Base-by-base conservation (phyloP, 1,140 invertebrate genomes). In the Drosophila pseudoananassae region DNA sequence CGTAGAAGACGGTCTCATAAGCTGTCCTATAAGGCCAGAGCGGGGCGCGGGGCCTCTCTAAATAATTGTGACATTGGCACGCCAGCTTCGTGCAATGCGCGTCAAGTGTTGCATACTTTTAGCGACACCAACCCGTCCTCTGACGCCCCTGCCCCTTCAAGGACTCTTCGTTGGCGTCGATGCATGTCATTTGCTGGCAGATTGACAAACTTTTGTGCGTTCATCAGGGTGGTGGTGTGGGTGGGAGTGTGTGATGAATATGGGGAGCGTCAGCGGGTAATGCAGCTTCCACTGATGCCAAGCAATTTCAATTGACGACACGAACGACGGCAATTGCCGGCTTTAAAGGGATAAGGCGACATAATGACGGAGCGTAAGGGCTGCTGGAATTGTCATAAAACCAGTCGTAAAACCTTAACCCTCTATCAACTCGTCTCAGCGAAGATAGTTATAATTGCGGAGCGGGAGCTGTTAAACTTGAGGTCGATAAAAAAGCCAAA, bases 41-140 rank as follows among this genome's bases (percentile, higher is more conserved):
- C 14, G 36, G 25, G 3, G 23, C 15, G 25, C 6, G 14, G 23
- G 47, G 14, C 8, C 23, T 56, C 50, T 70, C 66, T 78, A 88
- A 88, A 88, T 88, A 88, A 88, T 88, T 88, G 83, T 88, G 83
- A 88, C 78, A 82, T 88, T 87, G 83, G 61, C 75, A 68, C 74
- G 73, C 76, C 74, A 77, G 61, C 60, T 54, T 45, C 71, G 45
- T 59, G 65, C 63, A 69, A 46, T 33, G 63, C 53, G 64, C 70
- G 70, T 75, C 79, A 58, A 84, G 80, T 83, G 83, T 82, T 87
- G 82, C 82, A 85, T 82, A 78, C 70, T 85, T 70, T 85, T 52
- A 65, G 69, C 76, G 46, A 56, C 14, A 65, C 47, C 12, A 14
- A 9, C 47, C 27, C 33, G 25, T 27, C n/a, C 12, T 36, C 4